Evolutionary conservation across 2,797 vertebrate genomes (phyloP).

Genomic region (Pseudochirops corinnae): DNA sequence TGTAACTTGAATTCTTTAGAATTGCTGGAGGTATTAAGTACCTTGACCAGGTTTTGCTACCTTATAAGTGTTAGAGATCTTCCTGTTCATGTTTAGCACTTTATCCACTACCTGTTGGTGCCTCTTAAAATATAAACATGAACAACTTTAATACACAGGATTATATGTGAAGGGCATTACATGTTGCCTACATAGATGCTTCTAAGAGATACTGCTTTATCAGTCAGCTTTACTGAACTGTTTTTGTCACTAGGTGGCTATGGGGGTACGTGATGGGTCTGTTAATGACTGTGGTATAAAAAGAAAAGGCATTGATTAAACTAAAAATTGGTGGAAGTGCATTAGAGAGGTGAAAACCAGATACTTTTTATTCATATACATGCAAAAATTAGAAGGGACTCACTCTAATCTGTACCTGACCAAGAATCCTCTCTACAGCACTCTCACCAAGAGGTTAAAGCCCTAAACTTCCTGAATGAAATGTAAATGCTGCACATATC

Average conservation of each 20-base stretch:
- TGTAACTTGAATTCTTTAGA: neutral
- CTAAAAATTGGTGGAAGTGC: neutral
- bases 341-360: neutral
- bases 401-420: neutral
- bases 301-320: neutral
- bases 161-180: neutral
- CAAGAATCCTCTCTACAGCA: neutral
- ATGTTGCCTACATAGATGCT: neutral
- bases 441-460: neutral
- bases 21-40: neutral
- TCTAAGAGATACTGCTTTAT: neutral
- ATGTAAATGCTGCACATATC: neutral
- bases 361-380: neutral
- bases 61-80: neutral
- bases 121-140: neutral
- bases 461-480: neutral
- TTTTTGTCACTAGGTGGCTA: neutral
- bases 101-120: neutral
- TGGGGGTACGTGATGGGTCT: neutral
- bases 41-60: neutral
- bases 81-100: neutral
- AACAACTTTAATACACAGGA: neutral
- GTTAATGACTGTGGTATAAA: neutral
- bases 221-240: neutral
- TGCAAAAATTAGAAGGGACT: neutral